Conservation (phyloP, 2,797 vertebrate species). For the Erithacus rubecula region DNA sequence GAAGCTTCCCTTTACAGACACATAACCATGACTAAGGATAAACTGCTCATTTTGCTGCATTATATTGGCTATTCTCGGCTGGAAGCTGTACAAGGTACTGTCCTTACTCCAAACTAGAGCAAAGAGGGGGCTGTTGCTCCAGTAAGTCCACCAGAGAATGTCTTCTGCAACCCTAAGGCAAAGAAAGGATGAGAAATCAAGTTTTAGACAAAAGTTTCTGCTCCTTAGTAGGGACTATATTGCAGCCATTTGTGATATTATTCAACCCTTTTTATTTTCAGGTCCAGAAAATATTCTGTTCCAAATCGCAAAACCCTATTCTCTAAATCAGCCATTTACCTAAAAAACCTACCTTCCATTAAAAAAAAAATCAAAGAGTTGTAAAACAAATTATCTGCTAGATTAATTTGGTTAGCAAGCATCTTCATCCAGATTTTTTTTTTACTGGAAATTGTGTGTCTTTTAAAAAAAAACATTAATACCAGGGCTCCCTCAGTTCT, state of each 20-base stretch:
- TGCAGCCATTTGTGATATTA: not conserved
- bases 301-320: not conserved
- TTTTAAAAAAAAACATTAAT: not conserved
- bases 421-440: not conserved
- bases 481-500: not conserved
- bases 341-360: not conserved
- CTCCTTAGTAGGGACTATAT: not conserved
- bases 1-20: not conserved
- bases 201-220: not conserved
- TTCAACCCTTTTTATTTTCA: not conserved
- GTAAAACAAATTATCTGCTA: not conserved
- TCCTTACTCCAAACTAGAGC: not conserved
- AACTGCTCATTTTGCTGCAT: not conserved
- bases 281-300: not conserved
- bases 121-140: not conserved
- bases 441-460: not conserved
- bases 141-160: not conserved
- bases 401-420: not conserved
- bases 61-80: not conserved
- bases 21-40: not conserved
- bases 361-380: not conserved
- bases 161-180: not conserved
- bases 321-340: not conserved
- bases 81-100: not conserved
- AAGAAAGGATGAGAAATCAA: not conserved